Conservation (phyloP, 1,140 invertebrate species). For the Chrysomallon squamiferum region DNA sequence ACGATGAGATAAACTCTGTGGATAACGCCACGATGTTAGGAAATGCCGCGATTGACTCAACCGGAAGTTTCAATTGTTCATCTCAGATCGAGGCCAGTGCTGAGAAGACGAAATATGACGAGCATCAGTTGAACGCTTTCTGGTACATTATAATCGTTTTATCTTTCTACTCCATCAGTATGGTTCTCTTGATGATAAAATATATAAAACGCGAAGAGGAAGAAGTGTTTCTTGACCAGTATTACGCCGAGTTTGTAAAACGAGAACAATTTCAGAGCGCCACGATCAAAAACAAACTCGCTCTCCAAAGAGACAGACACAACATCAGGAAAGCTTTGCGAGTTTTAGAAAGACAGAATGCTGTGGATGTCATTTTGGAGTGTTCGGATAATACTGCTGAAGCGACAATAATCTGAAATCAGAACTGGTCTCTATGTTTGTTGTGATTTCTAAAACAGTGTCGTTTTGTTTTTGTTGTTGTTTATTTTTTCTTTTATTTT, state of each 20-base stretch:
- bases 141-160: constrained; percentile 55
- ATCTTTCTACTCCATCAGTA: constrained; percentile 51
- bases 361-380: too few relatives aligned
- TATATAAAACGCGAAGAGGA: constrained; percentile 49
- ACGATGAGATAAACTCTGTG: too few relatives aligned
- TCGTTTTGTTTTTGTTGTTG: too few relatives aligned
- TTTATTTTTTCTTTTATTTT: too few relatives aligned
- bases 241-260: constrained; percentile 51
- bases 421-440: too few relatives aligned
- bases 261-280: constrained; percentile 31
- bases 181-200: constrained; percentile 52
- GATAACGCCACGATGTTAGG: too few relatives aligned
- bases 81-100: neutral
- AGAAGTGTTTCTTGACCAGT: constrained; percentile 38
- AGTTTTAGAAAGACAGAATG: neutral
- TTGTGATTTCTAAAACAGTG: too few relatives aligned
- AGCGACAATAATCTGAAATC: too few relatives aligned
- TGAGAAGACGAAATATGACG: neutral
- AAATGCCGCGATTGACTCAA: neutral
- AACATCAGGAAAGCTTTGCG: constrained; percentile 1
- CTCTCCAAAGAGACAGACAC: constrained; percentile 13
- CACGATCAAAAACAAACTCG: constrained; percentile 27
- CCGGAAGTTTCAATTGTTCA: neutral
- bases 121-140: constrained; percentile 37
- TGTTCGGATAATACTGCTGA: too few relatives aligned